Base-by-base conservation (phyloP, 2,113 vertebrate species). In the Chlorodrepanis virens region DNA sequence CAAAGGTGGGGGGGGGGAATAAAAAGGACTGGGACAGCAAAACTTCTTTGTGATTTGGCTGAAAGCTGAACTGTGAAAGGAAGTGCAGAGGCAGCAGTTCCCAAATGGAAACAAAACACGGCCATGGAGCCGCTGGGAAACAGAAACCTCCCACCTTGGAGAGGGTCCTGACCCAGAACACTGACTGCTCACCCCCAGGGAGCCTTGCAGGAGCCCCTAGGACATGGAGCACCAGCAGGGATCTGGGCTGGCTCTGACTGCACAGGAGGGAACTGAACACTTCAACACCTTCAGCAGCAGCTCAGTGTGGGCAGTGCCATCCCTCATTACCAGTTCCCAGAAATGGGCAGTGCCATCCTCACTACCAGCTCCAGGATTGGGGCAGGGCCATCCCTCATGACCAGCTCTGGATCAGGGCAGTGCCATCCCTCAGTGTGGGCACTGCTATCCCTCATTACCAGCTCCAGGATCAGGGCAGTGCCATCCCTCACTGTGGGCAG, bases 81-180 rank as follows among this genome's bases (percentile, higher is more conserved):
- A 93, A 83, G 83, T 18, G 84, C 91, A 85, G 94, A 93, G 14
- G 37, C 24, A 92, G 82, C 70, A 95, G 80, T 15, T 93, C 61
- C 35, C 39, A 18, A 54, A 57, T 12, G 49, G 72, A 27, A 90
- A 83, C 42, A 35, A 20, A 79, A 35, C 67, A 18, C 4, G 6
- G 28, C 49, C 2, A 16, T 23, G 11, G 91, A 95, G 88, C 29
- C 68, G 4, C 8, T 4, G 25, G 5, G 40, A 21, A 89, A 35
- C 15, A 47, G 10, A 37, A 35, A 57, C 3, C 53, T 79, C 74
- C 2, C 42, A 85, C 44, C 89, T n/a, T 10, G 82, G 6, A 20
- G 53, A 0, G 11, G 21, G 0, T 8, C 3, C 77, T 53, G 35
- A 24, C 49, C 39, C 25, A 81, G 17, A 44, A 0, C 17, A 5